phyloP scores from a whole-genome alignment of 1,140 invertebrate species.

The Hetaerina americana region DNA sequence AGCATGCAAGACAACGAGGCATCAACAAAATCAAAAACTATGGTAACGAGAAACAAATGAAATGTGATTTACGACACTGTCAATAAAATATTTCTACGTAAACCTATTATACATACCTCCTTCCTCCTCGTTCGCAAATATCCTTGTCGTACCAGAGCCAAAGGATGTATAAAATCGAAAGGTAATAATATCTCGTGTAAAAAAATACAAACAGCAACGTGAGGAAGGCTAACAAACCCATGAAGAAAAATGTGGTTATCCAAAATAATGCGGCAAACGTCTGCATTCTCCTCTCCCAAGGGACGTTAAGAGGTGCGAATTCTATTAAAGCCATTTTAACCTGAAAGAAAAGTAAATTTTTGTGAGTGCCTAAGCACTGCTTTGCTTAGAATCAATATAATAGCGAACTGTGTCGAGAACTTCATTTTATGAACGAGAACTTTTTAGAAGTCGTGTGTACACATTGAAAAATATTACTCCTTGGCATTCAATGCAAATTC shows the following conservation, averaged over 20 bases:
- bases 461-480: too few relatives aligned
- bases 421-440: too few relatives aligned
- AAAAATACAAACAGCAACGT: constrained; percentile 37
- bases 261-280: constrained; percentile 58
- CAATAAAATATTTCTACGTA: not conserved
- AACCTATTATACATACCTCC: constrained; percentile 41
- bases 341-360: not conserved
- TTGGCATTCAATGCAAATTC: too few relatives aligned
- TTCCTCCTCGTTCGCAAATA: constrained; percentile 42
- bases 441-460: too few relatives aligned
- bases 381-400: too few relatives aligned
- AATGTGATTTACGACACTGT: too few relatives aligned
- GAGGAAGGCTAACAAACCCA: constrained; percentile 32
- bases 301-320: constrained; percentile 66
- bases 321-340: constrained; percentile 45
- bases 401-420: too few relatives aligned
- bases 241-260: constrained; percentile 49
- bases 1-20: too few relatives aligned
- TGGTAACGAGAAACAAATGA: too few relatives aligned
- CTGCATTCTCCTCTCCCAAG: constrained; percentile 59
- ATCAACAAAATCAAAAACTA: too few relatives aligned
- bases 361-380: too few relatives aligned
- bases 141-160: constrained; percentile 58
- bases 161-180: constrained; percentile 43
- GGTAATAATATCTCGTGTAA: constrained; percentile 30